Evolutionary conservation across 1,140 invertebrate species (phyloP), one percentile per base, ranked within the genome.

Genomic region (Microplitis demolitor): DNA sequence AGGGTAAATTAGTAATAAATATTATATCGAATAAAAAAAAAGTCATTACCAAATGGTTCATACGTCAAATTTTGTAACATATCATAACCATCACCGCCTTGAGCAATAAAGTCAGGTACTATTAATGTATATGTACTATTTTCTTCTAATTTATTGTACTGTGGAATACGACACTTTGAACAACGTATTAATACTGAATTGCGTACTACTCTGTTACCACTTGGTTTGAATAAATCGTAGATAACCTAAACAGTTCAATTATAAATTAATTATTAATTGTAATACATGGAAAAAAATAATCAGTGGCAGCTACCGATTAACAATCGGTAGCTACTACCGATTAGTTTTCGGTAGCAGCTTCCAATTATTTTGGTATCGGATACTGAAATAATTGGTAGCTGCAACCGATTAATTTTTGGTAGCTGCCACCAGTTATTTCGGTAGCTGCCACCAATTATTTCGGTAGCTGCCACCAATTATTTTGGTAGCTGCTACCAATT

Each of bases 81-180:
- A 1, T 66, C 66, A 69, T 84, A 90, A 2, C 88, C 88, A 74
- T 91, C 90, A 2, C 90, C 90, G 8, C 91, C 90, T 3, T 81
- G 77, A 3, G 85, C 83, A 11, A 91, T 69, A 73, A 87, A 91
- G 45, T 87, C 83, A 1, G 77, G 79, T 56, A 89, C 81, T 0
- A 90, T 79, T 3, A 91, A 78, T 34, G 64, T 84, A 74, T 91
- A 91, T n/a, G 79, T 83, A 33, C 11, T 35, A 54, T 81, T 74
- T 2, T 35, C 6, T 6, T 86, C n/a, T n/a, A 88, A 51, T 1
- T 71, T 13, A 6, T 71, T 69, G 58, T 88, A 91, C 0, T 33
- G 66, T 0, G 91, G 91, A 8, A 89, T 78, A 3, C 74, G 56
- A 66, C 91, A 92, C 4, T 80, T 54, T 3, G 82, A 80, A 76